Evolutionary conservation across 2,113 vertebrate genomes (phyloP), one percentile per base, ranked within the genome.

Genomic region (Melozone crissalis): DNA sequence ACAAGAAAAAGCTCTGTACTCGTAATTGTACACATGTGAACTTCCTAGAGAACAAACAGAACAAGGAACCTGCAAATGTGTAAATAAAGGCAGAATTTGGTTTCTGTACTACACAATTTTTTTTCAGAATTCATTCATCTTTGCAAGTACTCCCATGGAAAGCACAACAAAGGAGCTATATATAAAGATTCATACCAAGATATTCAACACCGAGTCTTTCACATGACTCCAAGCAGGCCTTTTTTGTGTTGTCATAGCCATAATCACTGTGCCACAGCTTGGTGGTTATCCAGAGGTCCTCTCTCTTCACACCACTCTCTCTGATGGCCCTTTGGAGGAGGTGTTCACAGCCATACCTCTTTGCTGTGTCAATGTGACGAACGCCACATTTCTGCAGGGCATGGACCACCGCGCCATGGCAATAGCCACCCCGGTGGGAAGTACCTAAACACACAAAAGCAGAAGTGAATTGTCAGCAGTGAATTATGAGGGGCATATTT

Each of bases 251-350:
- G 46, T 95, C 90, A 94, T 98, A 98, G 83, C 98, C 98, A 22
- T 98, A 98, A 93, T 98, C 98, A 18, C 55, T 85, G 2, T 95
- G 97, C 97, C 98, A 99, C 47, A 98, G 97, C 69, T 99, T 98
- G 80, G 97, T 98, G 12, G 98, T 98, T 96, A 99, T 88, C 98
- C 98, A 99, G 57, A 98, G 95, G 18, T 98, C 93, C 55, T 98
- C 95, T 33, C 94, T 72, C 30, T 96, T 95, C 49, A 98, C 72
- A 13, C 86, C 95, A 23, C 98, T 98, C 39, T 98, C 97, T 66
- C 33, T 39, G 41, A 99, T 94, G 27, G 98, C 96, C 84, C 97
- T 89, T 4, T 95, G 97, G 61, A 98, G 96, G 19, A 98, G 62
- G 44, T 93, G 91, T 76, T 99, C 98, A 82, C 98, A 98, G 76